Conservation (phyloP, 1,140 invertebrate species). For the Micrasema longulum region DNA sequence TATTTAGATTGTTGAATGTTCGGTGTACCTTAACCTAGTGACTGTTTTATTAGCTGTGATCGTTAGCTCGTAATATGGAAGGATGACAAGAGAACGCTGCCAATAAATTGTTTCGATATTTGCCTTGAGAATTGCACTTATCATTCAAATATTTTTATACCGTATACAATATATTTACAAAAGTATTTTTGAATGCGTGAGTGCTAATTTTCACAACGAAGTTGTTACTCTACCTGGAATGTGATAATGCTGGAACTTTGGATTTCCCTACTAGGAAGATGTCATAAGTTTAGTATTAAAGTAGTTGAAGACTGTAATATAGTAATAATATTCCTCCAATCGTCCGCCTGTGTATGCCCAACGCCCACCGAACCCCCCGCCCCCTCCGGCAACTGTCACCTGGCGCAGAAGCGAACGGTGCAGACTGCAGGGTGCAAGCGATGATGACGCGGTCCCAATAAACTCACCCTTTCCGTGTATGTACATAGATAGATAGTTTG, state of each 20-base stretch:
- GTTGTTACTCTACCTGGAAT: conserved; percentile 31
- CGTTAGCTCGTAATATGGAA: conserved; percentile 46
- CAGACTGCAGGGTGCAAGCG: too few relatives aligned
- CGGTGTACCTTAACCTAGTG: conserved; percentile 54
- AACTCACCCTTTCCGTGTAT: too few relatives aligned
- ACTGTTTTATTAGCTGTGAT: conserved; percentile 56
- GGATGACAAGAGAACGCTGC: conserved; percentile 21
- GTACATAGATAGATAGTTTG: background rate
- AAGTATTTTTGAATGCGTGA: conserved; percentile 39
- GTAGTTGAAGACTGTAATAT: conserved; percentile 53
- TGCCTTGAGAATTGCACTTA: conserved; percentile 43
- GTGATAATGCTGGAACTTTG: conserved; percentile 44
- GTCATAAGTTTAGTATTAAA: conserved; percentile 35
- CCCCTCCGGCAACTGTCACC: too few relatives aligned
- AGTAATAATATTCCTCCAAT: conserved; percentile 7
- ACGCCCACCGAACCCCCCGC: too few relatives aligned
- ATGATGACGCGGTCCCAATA: too few relatives aligned
- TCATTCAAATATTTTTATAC: conserved; percentile 43
- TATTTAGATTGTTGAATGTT: conserved; percentile 52
- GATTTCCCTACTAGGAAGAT: conserved; percentile 51
- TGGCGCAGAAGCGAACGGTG: too few relatives aligned
- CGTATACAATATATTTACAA: conserved; percentile 21
- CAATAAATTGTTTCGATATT: conserved; percentile 19
- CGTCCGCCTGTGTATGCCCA: too few relatives aligned
- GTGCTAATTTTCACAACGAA: conserved; percentile 44